Conservation (phyloP, 92 coral and sea anemone genomes). For the Galaxea fascicularis region DNA sequence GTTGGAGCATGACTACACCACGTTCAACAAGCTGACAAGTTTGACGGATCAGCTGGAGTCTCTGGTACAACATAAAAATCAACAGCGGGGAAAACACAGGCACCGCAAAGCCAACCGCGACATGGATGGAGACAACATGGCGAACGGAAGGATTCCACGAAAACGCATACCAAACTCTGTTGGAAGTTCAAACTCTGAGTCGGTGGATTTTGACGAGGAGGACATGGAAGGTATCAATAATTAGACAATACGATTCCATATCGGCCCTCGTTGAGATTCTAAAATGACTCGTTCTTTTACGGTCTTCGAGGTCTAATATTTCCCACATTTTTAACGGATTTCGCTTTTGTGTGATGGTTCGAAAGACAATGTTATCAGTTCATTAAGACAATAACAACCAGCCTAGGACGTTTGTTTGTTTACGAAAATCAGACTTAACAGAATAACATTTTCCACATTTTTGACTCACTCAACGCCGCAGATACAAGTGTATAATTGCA, state of each 20-base stretch:
- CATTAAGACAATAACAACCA: not conserved
- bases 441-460: not conserved
- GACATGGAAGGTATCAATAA: slow-evolving; percentile 34
- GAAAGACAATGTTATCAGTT: not conserved
- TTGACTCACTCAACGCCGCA: not conserved
- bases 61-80: slow-evolving; percentile 73
- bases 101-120: slow-evolving; percentile 45
- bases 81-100: slow-evolving; percentile 53
- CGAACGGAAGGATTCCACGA: slow-evolving; percentile 46
- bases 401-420: slow-evolving; percentile 3
- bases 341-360: not conserved
- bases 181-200: slow-evolving; percentile 72
- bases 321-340: not conserved
- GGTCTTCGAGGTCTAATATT: slow-evolving; percentile 7
- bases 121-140: slow-evolving; percentile 30
- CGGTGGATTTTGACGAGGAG: slow-evolving; percentile 39
- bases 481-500: not conserved
- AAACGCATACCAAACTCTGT: slow-evolving; percentile 75
- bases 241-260: not conserved
- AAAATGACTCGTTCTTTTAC: not conserved
- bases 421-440: not conserved
- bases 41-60: slow-evolving; percentile 84
- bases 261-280: not conserved
- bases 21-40: slow-evolving; percentile 79
- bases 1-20: slow-evolving; percentile 82